phyloP scores from a whole-genome alignment of 1,140 invertebrate species.

The Ruditapes philippinarum region DNA sequence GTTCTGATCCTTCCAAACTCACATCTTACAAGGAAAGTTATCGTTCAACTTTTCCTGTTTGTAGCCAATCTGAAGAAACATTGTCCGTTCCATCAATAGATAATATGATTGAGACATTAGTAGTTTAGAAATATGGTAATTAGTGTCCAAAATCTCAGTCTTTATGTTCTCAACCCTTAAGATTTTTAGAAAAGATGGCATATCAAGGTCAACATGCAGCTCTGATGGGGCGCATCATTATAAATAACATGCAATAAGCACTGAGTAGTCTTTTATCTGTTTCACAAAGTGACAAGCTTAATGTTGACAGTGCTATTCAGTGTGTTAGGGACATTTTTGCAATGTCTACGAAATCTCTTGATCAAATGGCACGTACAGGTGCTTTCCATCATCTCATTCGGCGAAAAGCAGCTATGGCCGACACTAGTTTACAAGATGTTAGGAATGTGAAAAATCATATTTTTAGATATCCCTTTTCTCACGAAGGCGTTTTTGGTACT shows the following conservation, averaged over 20 bases:
- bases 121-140: too few species aligned
- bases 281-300: background rate
- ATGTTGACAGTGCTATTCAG: conserved; percentile 36
- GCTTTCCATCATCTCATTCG: background rate
- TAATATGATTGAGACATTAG: too few species aligned
- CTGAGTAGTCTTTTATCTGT: background rate
- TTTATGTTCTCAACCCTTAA: conserved; percentile 32
- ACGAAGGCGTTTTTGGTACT: conserved; percentile 32
- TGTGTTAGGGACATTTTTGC: conserved; percentile 42
- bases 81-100: too few species aligned
- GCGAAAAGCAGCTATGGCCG: conserved; percentile 13
- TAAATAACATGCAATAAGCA: conserved; percentile 33
- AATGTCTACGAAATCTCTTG: conserved; percentile 25
- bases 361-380: background rate
- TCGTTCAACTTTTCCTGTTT: too few species aligned
- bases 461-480: background rate
- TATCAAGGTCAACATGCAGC: conserved; percentile 55
- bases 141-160: conserved; percentile 37
- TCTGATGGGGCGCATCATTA: conserved; percentile 33
- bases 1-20: too few species aligned
- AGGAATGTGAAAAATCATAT: conserved; percentile 10
- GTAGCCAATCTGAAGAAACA: too few species aligned
- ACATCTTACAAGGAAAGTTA: too few species aligned
- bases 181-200: conserved; percentile 28
- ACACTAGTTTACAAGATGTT: background rate